Percentiles rank a stretch among this genome's conserved stretches.
phyloP scores from a whole-genome alignment of 2,797 vertebrate species.

The Psittacula echo region DNA sequence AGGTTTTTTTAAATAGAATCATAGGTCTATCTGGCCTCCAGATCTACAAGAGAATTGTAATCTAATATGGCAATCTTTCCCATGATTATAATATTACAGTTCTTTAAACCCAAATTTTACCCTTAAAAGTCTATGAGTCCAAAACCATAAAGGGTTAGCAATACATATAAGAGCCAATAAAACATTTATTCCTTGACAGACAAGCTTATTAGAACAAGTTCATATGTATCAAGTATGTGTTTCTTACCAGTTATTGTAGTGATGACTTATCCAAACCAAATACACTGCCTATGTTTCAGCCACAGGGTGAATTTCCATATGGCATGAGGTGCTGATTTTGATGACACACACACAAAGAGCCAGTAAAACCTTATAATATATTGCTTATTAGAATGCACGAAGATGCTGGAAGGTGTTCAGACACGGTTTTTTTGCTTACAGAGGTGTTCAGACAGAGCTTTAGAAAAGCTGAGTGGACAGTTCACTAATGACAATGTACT shows the following conservation, averaged over 20 bases:
- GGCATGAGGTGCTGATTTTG: not conserved
- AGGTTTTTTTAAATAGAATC: not conserved
- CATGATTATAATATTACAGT: not conserved
- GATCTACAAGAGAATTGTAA: not conserved
- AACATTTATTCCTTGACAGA: not conserved
- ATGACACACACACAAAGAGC: not conserved
- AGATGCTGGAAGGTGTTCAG: not conserved
- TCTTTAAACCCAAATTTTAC: not conserved
- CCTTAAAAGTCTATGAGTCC: not conserved
- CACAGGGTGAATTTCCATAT: not conserved
- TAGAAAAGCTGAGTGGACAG: constrained; percentile 13
- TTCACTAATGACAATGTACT: not conserved
- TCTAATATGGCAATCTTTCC: not conserved
- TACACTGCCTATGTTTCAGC: not conserved
- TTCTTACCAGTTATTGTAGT: not conserved
- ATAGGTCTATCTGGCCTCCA: not conserved
- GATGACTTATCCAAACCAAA: not conserved
- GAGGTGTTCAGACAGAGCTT: not conserved
- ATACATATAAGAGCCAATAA: not conserved
- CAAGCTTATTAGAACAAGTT: not conserved
- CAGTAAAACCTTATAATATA: not conserved
- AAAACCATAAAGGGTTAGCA: not conserved
- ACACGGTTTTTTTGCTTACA: not conserved
- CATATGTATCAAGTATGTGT: not conserved
- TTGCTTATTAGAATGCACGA: not conserved